Evolutionary conservation across 1,140 invertebrate genomes (phyloP).

Genomic region (Streblospio benedicti): DNA sequence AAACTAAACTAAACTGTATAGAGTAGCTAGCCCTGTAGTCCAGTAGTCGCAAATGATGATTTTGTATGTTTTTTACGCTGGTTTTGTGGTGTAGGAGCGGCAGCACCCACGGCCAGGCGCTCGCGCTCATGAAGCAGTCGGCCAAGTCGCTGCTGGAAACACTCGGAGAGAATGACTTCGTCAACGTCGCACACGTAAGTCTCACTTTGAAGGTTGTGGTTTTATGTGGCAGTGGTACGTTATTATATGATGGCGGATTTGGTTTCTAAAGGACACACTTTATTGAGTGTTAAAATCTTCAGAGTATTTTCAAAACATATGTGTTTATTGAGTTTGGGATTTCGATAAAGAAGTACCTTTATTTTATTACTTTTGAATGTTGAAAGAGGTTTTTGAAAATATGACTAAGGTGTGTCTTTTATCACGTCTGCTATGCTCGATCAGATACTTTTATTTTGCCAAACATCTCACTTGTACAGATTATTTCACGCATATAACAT

Average conservation of each 20-base stretch:
- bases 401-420: too few relatives aligned
- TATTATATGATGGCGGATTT: not conserved
- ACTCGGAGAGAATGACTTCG: constrained; percentile 45
- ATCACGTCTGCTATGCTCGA: too few relatives aligned
- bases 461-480: too few relatives aligned
- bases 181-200: constrained; percentile 42
- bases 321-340: not conserved
- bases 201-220: not conserved
- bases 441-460: too few relatives aligned
- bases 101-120: constrained; percentile 42
- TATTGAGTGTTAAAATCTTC: not conserved
- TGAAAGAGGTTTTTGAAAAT: too few relatives aligned
- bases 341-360: not conserved
- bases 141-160: constrained; percentile 44
- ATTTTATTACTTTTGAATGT: not conserved
- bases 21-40: too few relatives aligned
- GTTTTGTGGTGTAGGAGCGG: constrained; percentile 42
- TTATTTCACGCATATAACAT: too few relatives aligned
- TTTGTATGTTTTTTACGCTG: too few relatives aligned
- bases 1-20: too few relatives aligned
- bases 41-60: too few relatives aligned
- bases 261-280: not conserved
- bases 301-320: not conserved
- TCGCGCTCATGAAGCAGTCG: constrained; percentile 44
- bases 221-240: not conserved